Conservation (phyloP, 2,797 vertebrate species). For the Vespertilio murinus region DNA sequence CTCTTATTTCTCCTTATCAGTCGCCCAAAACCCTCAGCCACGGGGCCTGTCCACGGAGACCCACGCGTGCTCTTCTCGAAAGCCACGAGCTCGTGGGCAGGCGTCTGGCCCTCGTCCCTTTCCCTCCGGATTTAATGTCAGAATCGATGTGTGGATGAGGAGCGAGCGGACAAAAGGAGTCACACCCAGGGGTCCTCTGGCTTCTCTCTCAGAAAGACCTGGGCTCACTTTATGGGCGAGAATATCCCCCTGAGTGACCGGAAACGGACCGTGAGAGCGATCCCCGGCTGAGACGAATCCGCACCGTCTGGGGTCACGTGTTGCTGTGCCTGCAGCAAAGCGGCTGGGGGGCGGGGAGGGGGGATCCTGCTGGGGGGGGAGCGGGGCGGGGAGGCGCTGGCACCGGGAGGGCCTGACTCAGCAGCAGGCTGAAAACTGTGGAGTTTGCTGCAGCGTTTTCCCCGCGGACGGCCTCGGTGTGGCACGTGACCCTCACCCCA, state of each 20-base stretch:
- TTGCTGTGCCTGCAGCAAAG: neutral
- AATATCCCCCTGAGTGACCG: no score
- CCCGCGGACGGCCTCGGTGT: neutral
- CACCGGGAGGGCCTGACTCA: neutral
- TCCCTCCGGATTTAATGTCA: neutral
- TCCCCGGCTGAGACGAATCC: no score
- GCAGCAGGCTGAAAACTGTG: neutral
- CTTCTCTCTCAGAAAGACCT: neutral
- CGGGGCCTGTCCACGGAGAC: neutral
- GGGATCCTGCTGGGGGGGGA: neutral
- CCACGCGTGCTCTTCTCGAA: neutral
- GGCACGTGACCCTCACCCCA: accelerated
- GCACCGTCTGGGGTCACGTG: no score
- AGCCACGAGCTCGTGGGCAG: neutral
- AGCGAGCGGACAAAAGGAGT: neutral
- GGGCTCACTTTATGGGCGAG: no score
- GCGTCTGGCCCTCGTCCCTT: neutral
- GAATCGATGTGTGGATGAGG: neutral
- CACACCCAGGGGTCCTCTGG: neutral
- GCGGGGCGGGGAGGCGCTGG: neutral
- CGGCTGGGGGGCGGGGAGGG: accelerated
- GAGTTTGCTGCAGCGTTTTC: no score
- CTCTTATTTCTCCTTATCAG: neutral
- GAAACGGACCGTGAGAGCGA: no score
- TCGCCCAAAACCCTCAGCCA: neutral